These are phyloP conservation scores for Criorhina ranunculi DNA, from an alignment of 2,888 invertebrate species.

Conservation along the genomic window DNA sequence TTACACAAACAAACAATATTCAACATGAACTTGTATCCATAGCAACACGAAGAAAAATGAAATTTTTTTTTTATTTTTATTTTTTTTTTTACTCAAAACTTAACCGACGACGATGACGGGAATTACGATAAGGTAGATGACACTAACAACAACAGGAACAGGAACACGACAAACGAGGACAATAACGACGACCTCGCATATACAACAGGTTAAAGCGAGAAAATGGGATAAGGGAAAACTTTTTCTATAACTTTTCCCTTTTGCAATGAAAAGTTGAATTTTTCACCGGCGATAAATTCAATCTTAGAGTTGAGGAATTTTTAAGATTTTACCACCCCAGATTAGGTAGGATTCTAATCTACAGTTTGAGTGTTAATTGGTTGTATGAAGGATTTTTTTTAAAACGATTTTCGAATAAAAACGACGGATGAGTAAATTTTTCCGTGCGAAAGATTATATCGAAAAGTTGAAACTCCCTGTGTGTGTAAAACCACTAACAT, in stretches of 20 bases:
- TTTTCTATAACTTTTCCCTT: constrained; percentile 52
- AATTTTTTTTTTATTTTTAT: too few species aligned
- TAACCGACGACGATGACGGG: constrained; percentile 26
- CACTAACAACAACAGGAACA: constrained; percentile 61
- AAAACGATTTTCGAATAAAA: constrained; percentile 33
- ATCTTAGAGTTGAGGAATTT: constrained; percentile 43
- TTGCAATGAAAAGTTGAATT: constrained; percentile 16
- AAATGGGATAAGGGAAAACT: constrained; percentile 22
- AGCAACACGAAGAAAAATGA: constrained; percentile 50
- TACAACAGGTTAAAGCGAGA: constrained; percentile 70
- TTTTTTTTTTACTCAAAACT: constrained; percentile 27
- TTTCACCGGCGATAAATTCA: constrained; percentile 39
- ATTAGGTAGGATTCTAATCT: constrained; percentile 37
- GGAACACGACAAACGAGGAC: constrained; percentile 20
- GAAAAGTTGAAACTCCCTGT: constrained; percentile 64
- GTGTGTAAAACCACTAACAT: constrained; percentile 8
- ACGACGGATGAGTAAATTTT: constrained; percentile 54
- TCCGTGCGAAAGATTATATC: constrained; percentile 66
- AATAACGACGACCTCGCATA: constrained; percentile 50
- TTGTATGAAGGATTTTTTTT: constrained; percentile 30
- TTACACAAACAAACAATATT: constrained; percentile 49
- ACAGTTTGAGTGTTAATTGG: constrained; percentile 36
- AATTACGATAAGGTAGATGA: constrained; percentile 27
- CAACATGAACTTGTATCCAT: constrained; percentile 37
- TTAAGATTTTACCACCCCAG: constrained; percentile 50